Evolutionary conservation across 2,888 invertebrate genomes (phyloP).

Genomic region (Branchipolynoe longqiensis): DNA sequence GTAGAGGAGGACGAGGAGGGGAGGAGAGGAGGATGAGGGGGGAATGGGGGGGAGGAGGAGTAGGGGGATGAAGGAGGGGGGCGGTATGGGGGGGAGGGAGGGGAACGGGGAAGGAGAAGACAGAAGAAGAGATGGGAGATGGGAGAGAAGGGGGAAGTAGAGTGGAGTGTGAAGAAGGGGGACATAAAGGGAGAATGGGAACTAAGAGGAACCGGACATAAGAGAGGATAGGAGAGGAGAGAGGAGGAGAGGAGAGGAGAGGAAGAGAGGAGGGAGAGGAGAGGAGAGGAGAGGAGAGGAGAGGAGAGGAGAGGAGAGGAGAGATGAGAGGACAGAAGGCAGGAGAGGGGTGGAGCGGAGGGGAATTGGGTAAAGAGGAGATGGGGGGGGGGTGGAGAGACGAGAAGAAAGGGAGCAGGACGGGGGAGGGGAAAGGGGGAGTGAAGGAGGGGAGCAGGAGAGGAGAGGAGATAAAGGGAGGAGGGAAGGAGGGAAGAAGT

Average conservation of each 20-base stretch:
- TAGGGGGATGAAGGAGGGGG: too few relatives aligned
- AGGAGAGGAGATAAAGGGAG: neutral
- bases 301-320: neutral
- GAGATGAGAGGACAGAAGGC: neutral
- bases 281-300: neutral
- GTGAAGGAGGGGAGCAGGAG: neutral
- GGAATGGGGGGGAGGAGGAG: too few relatives aligned
- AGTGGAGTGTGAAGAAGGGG: too few relatives aligned
- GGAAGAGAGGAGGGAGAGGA: neutral
- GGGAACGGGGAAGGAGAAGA: too few relatives aligned
- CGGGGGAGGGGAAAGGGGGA: neutral
- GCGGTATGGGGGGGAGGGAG: too few relatives aligned
- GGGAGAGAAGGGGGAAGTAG: too few relatives aligned
- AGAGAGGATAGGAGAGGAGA: too few relatives aligned
- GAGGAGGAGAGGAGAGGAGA: neutral
- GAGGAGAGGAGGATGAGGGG: too few relatives aligned
- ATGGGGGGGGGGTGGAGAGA: neutral
- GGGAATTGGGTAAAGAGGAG: neutral
- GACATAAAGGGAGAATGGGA: too few relatives aligned
- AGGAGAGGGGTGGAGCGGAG: neutral
- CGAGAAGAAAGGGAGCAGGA: neutral
- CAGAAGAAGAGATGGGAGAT: too few relatives aligned
- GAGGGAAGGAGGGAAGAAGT: neutral
- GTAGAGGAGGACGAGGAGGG: too few relatives aligned
- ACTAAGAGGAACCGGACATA: too few relatives aligned